A percentile compares a stretch with the other conserved stretches of the same genome.
These are phyloP conservation scores for Odontomachus brunneus DNA, from an alignment of 1,140 invertebrate genomes.

Conservation along the genomic window DNA sequence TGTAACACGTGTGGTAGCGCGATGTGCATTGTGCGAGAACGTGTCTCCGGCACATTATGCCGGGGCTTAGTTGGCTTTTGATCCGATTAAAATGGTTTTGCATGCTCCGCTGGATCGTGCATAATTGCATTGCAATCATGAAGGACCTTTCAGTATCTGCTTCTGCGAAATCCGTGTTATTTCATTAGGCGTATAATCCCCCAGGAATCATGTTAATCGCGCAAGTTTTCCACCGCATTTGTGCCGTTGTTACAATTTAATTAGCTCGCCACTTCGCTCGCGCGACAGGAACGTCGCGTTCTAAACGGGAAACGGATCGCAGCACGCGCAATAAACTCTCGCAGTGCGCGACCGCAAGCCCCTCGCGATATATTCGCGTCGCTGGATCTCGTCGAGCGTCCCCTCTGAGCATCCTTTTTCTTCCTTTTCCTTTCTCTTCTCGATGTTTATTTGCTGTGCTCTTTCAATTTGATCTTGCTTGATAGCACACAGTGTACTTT, in stretches of 20 bases:
- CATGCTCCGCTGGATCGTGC: slow-evolving; percentile 11
- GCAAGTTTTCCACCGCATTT: slow-evolving; percentile 11
- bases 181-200: slow-evolving; percentile 26
- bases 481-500: neutral
- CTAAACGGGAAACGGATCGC: neutral
- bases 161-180: slow-evolving; percentile 25
- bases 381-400: no score
- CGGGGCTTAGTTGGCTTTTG: slow-evolving; percentile 42
- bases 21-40: slow-evolving; percentile 37
- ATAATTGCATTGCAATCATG: slow-evolving; percentile 50
- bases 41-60: slow-evolving; percentile 48
- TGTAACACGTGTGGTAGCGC: neutral
- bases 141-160: slow-evolving; percentile 32
- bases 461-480: neutral
- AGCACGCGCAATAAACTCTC: neutral
- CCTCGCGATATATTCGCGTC: neutral
- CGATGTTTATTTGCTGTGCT: neutral
- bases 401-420: neutral
- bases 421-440: neutral
- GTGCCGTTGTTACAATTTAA: neutral
- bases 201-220: slow-evolving; percentile 9
- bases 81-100: slow-evolving; percentile 52
- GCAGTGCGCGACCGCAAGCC: neutral
- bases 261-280: neutral
- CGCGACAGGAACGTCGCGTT: neutral